Percentiles rank a stretch among this genome's conserved stretches.
Evolutionary conservation across 2,888 invertebrate genomes (phyloP).

Genomic region (Nemotelus nigrinus): DNA sequence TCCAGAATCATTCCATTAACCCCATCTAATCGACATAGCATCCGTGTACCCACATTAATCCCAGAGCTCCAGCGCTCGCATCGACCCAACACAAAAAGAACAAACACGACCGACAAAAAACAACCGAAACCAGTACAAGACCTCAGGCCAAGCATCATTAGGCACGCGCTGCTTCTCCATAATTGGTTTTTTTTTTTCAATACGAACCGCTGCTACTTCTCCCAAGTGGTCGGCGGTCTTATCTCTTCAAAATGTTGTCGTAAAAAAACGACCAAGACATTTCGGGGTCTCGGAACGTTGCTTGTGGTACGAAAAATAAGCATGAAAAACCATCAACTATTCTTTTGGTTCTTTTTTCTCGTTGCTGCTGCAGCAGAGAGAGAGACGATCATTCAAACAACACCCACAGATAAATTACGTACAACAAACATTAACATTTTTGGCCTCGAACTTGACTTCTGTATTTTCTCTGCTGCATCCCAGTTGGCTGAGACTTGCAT

Average conservation of each 20-base stretch:
- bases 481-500: too few species aligned
- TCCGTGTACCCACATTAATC: neutral
- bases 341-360: constrained; percentile 3
- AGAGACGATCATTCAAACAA: neutral
- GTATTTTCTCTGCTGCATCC: neutral
- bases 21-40: too few species aligned
- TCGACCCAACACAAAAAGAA: neutral
- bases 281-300: too few species aligned
- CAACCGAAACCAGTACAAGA: constrained; percentile 18
- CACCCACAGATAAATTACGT: constrained; percentile 37
- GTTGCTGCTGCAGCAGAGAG: neutral
- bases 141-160: neutral
- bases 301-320: too few species aligned
- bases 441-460: constrained; percentile 38
- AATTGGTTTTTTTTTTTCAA: neutral
- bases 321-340: too few species aligned
- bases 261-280: too few species aligned
- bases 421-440: constrained; percentile 34
- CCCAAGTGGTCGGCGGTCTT: neutral
- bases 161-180: constrained; percentile 35
- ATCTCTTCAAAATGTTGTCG: too few species aligned
- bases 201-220: neutral
- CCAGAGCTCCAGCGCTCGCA: neutral
- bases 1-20: neutral
- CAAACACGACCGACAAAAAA: neutral